Evolutionary conservation across 2,113 vertebrate species (phyloP), one percentile per base, ranked within the genome.

Genomic region (Oreotrochilus melanogaster): DNA sequence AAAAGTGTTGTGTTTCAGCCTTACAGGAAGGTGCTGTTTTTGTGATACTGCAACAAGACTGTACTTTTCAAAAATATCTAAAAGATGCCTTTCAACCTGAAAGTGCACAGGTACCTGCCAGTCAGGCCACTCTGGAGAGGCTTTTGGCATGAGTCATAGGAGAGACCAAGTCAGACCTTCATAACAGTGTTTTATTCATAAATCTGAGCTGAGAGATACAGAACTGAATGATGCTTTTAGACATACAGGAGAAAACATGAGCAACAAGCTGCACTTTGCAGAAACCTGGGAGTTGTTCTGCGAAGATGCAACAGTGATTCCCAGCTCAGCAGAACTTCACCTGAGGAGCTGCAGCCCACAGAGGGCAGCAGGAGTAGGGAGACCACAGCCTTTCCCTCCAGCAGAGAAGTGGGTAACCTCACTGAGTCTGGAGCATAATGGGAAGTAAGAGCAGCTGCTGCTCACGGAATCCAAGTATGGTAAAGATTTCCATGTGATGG

Each of bases 121-220:
- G 90, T 61, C 79, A 74, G 53, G 58, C 45, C 45, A 48, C 66
- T 94, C 58, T 47, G 31, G 35, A 92, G 78, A 86, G 58, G 74
- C 62, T 92, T 96, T 82, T 89, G 94, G 43, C 79, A 39, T 61
- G 84, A 89, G 60, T 89, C 76, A 69, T 23, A 66, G 64, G 65
- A 84, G 42, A 73, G 61, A 91, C 27, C 18, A 39, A 93, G 85
- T 80, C 24, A 35, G 43, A 54, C 7, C 3, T 86, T 89, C 69
- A 22, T 91, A 73, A 51, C 30, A 14, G 48, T 91, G 42, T 88
- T 94, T 84, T 93, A 89, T 89, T 91, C 73, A 66, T 89, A 78
- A 65, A 45, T 87, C 69, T 57, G 66, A 65, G 56, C 35, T 50
- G 56, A 53, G 58, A 45, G 60, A 24, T 42, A 31, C 24, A 73